phyloP scores from a whole-genome alignment of 2,888 invertebrate genomes.

The Microctonus brassicae region DNA sequence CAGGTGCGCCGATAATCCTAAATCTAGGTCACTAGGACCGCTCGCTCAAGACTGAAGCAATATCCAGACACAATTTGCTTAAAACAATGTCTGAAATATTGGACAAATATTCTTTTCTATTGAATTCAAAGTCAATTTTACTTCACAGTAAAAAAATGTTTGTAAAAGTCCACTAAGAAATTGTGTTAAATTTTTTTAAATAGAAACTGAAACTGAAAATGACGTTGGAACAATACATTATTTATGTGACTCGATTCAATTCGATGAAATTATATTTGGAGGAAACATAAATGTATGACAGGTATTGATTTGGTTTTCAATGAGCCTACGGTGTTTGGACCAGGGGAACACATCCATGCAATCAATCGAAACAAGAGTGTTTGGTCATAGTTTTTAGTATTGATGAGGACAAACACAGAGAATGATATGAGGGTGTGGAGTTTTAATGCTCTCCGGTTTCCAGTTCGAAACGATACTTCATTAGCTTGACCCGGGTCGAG shows the following conservation, averaged over 20 bases:
- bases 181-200: no score
- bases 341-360: conserved; percentile 5
- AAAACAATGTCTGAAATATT: not conserved
- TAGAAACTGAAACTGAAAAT: no score
- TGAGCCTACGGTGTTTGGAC: no score
- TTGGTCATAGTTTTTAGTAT: not conserved
- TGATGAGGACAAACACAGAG: not conserved
- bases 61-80: conserved; percentile 12
- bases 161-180: no score
- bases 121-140: no score
- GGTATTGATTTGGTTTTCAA: no score
- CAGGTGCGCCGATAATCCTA: conserved; percentile 44
- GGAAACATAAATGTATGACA: no score
- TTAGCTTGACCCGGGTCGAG: conserved; percentile 55
- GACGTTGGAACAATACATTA: no score
- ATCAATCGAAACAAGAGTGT: conserved; percentile 13
- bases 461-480: conserved; percentile 65
- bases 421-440: conserved; percentile 10
- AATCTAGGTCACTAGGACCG: conserved; percentile 66
- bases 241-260: no score
- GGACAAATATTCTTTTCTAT: not conserved
- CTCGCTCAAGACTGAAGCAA: conserved; percentile 61
- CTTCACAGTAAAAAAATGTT: no score
- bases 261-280: no score
- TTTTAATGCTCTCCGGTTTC: conserved; percentile 54